Evolutionary conservation across 2,797 vertebrate genomes (phyloP).

Genomic region (Chrysolophus pictus): DNA sequence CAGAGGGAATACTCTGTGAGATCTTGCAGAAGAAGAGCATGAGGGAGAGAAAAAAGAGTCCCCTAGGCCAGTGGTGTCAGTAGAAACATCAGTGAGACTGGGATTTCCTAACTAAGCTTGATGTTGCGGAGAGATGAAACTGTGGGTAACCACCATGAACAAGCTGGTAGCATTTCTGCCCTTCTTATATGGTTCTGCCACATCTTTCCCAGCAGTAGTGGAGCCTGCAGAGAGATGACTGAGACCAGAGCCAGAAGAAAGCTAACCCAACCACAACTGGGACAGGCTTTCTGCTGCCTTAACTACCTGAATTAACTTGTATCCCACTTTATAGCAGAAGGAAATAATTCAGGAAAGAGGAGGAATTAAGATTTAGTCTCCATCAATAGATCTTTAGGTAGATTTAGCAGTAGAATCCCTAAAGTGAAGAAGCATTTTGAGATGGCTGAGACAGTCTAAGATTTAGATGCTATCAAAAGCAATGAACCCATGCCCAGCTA

Average conservation of each 20-base stretch:
- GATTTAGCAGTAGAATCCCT: not conserved
- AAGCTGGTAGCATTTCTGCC: not conserved
- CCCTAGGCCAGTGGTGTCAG: not conserved
- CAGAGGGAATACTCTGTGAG: rapidly evolving
- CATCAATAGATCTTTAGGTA: not conserved
- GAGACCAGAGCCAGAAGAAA: not conserved
- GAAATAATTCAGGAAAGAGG: not conserved
- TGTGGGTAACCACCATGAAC: rapidly evolving
- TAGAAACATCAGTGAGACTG: not conserved
- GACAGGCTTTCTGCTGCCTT: not conserved
- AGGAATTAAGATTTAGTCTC: not conserved
- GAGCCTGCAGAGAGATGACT: not conserved
- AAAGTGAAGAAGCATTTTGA: not conserved
- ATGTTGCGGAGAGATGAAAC: not conserved
- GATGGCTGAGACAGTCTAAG: not conserved
- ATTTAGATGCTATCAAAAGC: not conserved
- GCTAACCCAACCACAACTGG: not conserved
- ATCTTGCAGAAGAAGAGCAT: not conserved
- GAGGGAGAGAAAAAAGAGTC: not conserved
- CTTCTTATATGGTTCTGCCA: rapidly evolving
- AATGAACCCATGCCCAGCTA: rapidly evolving
- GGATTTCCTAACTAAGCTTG: not conserved
- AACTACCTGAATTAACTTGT: not conserved
- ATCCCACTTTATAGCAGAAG: not conserved
- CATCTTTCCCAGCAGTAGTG: not conserved